Percentiles rank a stretch among this genome's conserved stretches.
Conservation (phyloP, 1,140 invertebrate species). For the Halesus radiatus region DNA sequence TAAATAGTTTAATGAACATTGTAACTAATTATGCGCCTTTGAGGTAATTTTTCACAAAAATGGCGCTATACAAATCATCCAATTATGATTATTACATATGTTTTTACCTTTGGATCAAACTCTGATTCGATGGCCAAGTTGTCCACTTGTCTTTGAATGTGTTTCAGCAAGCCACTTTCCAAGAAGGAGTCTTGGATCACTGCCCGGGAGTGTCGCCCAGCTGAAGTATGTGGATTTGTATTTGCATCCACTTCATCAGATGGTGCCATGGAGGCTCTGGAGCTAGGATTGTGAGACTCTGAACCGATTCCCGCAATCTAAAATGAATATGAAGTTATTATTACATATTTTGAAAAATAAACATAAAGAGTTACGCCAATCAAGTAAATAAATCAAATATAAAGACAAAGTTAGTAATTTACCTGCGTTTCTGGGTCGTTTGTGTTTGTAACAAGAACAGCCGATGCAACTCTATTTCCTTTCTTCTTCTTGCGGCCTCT, state of each 20-base stretch:
- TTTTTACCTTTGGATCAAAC: constrained; percentile 75
- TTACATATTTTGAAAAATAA: too few species aligned
- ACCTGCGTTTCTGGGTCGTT: constrained; percentile 74
- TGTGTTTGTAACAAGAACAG: constrained; percentile 68
- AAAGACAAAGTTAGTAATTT: neutral
- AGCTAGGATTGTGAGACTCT: constrained; percentile 72
- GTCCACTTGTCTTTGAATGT: constrained; percentile 76
- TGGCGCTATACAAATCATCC: too few species aligned
- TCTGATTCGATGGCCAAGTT: constrained; percentile 78
- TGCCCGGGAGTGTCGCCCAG: constrained; percentile 57
- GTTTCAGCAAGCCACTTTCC: constrained; percentile 75
- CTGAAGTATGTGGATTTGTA: constrained; percentile 58
- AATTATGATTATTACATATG: too few species aligned
- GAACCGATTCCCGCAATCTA: constrained; percentile 71
- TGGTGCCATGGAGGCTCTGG: constrained; percentile 68
- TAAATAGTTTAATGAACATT: neutral
- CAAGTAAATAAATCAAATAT: too few species aligned
- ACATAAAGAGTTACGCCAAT: too few species aligned
- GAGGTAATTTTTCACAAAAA: too few species aligned
- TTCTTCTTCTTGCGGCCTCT: constrained; percentile 66
- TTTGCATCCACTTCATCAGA: constrained; percentile 59
- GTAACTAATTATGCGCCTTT: neutral
- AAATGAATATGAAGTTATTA: neutral
- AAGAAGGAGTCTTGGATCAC: constrained; percentile 68
- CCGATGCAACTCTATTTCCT: constrained; percentile 67